Evolutionary conservation across 2,797 vertebrate species (phyloP).

Genomic region (Trachops cirrhosus): DNA sequence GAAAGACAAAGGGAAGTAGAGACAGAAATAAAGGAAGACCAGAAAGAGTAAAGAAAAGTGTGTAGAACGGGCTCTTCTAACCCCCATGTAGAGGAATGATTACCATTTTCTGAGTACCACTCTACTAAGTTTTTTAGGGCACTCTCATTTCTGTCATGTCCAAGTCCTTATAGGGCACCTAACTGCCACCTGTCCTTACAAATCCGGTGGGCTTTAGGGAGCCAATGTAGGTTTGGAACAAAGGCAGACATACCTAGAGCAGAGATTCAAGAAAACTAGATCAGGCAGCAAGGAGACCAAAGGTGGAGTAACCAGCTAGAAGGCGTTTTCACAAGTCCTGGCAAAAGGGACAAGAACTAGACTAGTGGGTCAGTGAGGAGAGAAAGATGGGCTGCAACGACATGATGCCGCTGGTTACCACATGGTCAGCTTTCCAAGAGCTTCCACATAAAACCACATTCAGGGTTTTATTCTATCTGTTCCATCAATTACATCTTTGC

Average conservation of each 20-base stretch:
- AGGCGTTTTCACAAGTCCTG: not conserved
- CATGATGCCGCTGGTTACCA: not conserved
- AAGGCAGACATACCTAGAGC: not conserved
- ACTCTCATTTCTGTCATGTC: not conserved
- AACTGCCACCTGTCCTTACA: not conserved
- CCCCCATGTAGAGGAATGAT: not conserved
- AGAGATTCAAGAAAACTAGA: not conserved
- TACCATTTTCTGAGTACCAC: not conserved
- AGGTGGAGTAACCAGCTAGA: not conserved
- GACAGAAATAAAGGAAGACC: not conserved
- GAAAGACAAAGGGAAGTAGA: not conserved
- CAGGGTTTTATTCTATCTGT: not conserved
- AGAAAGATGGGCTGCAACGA: not conserved
- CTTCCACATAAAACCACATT: not conserved
- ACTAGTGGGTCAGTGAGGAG: not conserved
- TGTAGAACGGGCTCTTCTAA: not conserved
- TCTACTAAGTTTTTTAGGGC: not conserved
- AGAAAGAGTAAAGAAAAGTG: slow-evolving; percentile 6
- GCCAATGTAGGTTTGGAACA: not conserved
- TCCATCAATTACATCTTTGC: not conserved
- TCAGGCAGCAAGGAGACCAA: not conserved
- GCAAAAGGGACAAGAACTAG: not conserved
- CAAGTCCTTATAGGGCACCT: not conserved
- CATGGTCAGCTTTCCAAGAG: not conserved
- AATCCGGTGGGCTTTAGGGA: not conserved